Percentiles rank a stretch among this genome's conserved stretches.
Evolutionary conservation across 2,888 invertebrate genomes (phyloP).

Genomic region (Phragmatobia fuliginosa): DNA sequence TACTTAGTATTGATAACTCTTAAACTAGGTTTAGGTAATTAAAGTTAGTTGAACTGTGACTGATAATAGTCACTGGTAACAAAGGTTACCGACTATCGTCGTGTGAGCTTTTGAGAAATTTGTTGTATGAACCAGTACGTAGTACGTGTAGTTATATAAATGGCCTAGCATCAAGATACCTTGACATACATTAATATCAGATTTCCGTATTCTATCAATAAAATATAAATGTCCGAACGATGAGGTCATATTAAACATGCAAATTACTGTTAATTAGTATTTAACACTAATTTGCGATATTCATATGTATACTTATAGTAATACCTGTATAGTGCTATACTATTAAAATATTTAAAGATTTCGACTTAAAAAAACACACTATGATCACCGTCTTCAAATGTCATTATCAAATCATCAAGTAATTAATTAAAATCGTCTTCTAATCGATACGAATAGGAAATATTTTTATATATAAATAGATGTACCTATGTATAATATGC

Average conservation of each 20-base stretch:
- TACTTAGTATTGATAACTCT: constrained; percentile 14
- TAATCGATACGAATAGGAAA: too few relatives aligned
- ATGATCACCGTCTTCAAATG: background rate
- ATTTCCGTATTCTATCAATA: background rate
- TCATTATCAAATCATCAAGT: background rate
- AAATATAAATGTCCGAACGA: background rate
- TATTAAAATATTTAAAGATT: background rate
- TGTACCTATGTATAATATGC: background rate
- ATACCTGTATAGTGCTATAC: background rate
- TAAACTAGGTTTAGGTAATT: background rate
- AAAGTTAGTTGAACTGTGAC: constrained; percentile 1
- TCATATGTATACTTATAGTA: background rate
- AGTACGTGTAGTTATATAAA: too few relatives aligned
- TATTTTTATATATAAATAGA: background rate
- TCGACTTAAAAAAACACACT: background rate
- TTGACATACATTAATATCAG: background rate
- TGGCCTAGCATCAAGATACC: background rate
- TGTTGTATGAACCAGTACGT: background rate
- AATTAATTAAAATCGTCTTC: too few relatives aligned
- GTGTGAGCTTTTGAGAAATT: background rate
- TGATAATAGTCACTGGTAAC: too few relatives aligned
- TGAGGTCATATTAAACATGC: background rate
- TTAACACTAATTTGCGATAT: background rate
- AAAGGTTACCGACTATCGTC: background rate
- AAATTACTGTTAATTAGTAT: background rate